Base-by-base conservation (phyloP, 64 coral and sea anemone species). In the Montipora foliosa region DNA sequence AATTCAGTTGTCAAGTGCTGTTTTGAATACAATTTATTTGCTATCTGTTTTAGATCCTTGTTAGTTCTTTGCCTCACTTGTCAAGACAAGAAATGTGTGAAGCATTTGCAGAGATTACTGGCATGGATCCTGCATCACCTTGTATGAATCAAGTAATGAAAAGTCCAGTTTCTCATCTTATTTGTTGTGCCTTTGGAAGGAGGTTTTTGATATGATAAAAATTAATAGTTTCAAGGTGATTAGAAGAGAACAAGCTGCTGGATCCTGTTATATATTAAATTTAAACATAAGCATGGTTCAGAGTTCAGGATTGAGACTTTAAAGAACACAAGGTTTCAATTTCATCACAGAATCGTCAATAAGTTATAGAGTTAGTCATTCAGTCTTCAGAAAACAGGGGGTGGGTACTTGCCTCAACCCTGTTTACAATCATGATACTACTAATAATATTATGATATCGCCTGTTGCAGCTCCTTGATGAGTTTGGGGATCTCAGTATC, bases 51-150 rank as follows among this genome's bases (percentile, higher is more conserved):
- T 52, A 96, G 95, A 64, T 96, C 14, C 22, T 96, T 49, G 87
- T 96, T 22, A 78, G 83, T 67, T 96, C 95, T 4, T 76, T 45
- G 22, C 19, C 49, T 4, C 50, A 75, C 17, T 78, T 96, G 67
- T 90, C 95, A 69, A 79, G 73, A 87, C 20, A 58, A 68, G 80
- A 96, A 46, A 59, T n/a, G 11, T 66, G 76, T 81, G 76, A 87
- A 44, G 95, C 91, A 44, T 61, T 96, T 24, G 72, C 79, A 29
- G 87, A 90, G 58, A 78, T 96, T 13, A 96, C 95, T 87, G 91
- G 91, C 29, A 73, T 96, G 25, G 72, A 90, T 76, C 67, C 71
- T n/a, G 50, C 49, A 6, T 79, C 66, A 17, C 49, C 87, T 7
- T 47, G 69, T 13, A 78, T 93, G 8, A 83, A 87, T 46, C 76